Evolutionary conservation across 1,140 invertebrate genomes (phyloP), one percentile per base, ranked within the genome.

Genomic region (Augochlora pura): DNA sequence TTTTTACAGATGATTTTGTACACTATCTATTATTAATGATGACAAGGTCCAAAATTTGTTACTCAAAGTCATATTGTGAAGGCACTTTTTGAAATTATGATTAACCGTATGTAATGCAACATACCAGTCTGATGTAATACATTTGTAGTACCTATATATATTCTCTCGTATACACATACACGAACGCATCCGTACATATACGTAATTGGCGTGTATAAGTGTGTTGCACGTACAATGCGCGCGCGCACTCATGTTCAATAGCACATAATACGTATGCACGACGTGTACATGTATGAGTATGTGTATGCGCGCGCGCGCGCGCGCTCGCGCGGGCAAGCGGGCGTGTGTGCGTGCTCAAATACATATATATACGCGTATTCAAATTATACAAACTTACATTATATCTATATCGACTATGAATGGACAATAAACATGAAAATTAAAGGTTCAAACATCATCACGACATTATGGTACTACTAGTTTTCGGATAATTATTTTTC

Each of bases 61-160:
- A n/a, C 18, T 12, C 18, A n/a, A 38, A 39, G 27, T 27, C 64
- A 42, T 72, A 12, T 46, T 54, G 18, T 2, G 23, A 12, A n/a
- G 42, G 52, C 38, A 63, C 0, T 79, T 67, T 74, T 27, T 57
- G 46, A 3, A 74, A 80, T 46, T 74, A 27, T 66, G 42, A 80
- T 66, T 59, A 66, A 59, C 39, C 32, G 14, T 42, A 59, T 80
- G 54, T 67, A 74, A 65, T 75, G 59, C 42, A 80, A 67, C 46
- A 80, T 65, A 78, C 23, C 42, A 76, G 65, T 80, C 72, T 68
- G 78, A 75, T 78, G 76, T 78, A 80, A 80, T 69, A 76, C 72
- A 80, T 69, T 66, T 63, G 59, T 25, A 69, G 65, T 27, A 64
- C 39, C 64, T 76, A 80, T 80, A 76, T 54, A 70, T 46, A 57